Base-by-base conservation (phyloP, 2,113 vertebrate genomes). In the Pristiophorus japonicus region DNA sequence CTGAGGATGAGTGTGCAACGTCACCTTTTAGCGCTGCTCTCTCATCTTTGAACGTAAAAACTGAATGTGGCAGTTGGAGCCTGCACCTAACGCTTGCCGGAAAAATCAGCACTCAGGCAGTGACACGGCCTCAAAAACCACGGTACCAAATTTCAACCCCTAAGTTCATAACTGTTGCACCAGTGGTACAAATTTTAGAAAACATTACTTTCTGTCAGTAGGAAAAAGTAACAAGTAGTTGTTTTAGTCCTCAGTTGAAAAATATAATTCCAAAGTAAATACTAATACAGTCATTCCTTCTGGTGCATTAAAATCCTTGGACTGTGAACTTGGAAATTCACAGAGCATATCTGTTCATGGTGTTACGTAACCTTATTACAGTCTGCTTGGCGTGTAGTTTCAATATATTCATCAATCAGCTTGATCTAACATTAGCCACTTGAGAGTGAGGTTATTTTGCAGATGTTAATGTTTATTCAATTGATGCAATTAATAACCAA, bases 231-330 rank as follows among this genome's bases (percentile, higher is more conserved):
- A 62, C 88, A 91, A 42, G 84, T 27, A 51, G 47, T 22, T 87
- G 1, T 8, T 51, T 55, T 27, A 87, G 59, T 6, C 30, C 16
- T 63, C 38, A 7, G 55, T 62, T 91, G 75, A n/a, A n/a, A 62
- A 91, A 91, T 55, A 91, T 63, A 91, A 91, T 63, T 59, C 88
- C 88, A 91, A 63, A 91, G 34, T 91, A 63, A 38, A 63, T 62
- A 38, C 88, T 34, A 63, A 12, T 63, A n/a, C 34, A 91, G 27
- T 18, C 55, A 63, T 63, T 91, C 55, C n/a, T 91, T 63, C 88
- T 91, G 55, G 1, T 91, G 88, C 55, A 91, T 7, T 63, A n/a
- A 91, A 91, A 62, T 1, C 88, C 34, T 62, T 16, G 88, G 88
- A 12, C 88, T n/a, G 55, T 12, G 11, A 38, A 59, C 59, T 6